Conservation (phyloP, 2,113 vertebrate genomes). For the Forbesichthys agassizii region DNA sequence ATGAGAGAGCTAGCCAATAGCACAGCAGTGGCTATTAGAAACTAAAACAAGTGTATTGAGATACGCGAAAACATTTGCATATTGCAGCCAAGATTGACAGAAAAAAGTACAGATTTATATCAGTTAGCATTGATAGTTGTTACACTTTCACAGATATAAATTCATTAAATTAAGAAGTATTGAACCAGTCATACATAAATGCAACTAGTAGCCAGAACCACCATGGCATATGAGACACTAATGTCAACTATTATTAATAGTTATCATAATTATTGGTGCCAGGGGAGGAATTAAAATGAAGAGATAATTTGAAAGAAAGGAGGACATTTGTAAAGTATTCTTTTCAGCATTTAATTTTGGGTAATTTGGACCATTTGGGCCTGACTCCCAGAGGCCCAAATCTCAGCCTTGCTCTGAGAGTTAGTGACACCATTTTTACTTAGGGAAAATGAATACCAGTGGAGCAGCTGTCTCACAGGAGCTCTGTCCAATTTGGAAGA, state of each 20-base stretch:
- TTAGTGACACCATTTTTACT: conserved; percentile 72
- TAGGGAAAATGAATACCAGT: conserved; percentile 63
- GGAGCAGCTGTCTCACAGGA: conserved; percentile 51
- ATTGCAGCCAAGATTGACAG: conserved; percentile 16
- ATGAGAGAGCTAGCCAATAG: conserved; percentile 60
- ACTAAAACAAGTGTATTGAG: conserved; percentile 54
- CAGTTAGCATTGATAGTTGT: neutral
- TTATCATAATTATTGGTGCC: neutral
- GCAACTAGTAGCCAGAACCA: too few relatives aligned
- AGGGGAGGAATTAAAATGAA: neutral
- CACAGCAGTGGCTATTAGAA: conserved; percentile 51
- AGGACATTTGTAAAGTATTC: conserved; percentile 41
- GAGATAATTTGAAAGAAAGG: conserved; percentile 6
- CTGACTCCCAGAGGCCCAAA: conserved; percentile 53
- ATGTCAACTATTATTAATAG: neutral
- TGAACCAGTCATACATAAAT: too few relatives aligned
- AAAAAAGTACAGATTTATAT: conserved; percentile 28
- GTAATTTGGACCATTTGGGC: conserved; percentile 31
- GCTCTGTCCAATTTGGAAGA: conserved; percentile 33
- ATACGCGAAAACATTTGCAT: conserved; percentile 28
- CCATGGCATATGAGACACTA: too few relatives aligned
- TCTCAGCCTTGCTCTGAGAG: conserved; percentile 62
- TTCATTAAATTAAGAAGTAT: too few relatives aligned
- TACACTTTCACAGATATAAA: neutral
- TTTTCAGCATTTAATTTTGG: conserved; percentile 51